Evolutionary conservation across 1,140 invertebrate genomes (phyloP).

Genomic region (Drosophila parabipectinata): DNA sequence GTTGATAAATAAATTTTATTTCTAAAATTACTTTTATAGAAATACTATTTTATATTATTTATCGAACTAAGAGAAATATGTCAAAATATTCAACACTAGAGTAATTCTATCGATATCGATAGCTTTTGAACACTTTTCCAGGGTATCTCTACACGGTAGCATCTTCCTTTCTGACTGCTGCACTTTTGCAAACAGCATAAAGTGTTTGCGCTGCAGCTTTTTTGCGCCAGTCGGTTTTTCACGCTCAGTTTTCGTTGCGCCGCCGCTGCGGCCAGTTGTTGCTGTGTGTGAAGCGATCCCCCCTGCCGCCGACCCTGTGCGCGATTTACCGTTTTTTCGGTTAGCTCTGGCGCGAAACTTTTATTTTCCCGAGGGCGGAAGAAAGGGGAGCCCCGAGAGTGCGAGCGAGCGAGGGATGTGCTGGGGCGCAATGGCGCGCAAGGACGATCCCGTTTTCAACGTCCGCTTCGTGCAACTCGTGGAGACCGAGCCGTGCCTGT

Average conservation of each 20-base stretch:
- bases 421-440: conserved; percentile 70
- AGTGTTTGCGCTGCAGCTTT: conserved; percentile 78
- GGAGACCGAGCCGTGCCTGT: conserved; percentile 70
- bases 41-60: too few species aligned
- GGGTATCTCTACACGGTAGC: not conserved
- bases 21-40: too few species aligned
- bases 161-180: conserved; percentile 7
- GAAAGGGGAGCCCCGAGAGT: conserved; percentile 1
- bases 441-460: conserved; percentile 83
- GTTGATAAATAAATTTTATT: too few species aligned
- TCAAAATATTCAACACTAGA: too few species aligned
- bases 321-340: not conserved
- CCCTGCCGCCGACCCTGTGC: conserved; percentile 2
- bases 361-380: not conserved
- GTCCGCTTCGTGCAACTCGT: conserved; percentile 80
- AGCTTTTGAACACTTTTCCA: not conserved
- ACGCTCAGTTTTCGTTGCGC: conserved; percentile 75
- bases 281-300: conserved; percentile 18
- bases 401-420: conserved; percentile 42
- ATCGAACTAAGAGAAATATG: too few species aligned
- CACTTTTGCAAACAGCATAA: conserved; percentile 56
- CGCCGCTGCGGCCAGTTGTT: conserved; percentile 72
- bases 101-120: not conserved
- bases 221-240: conserved; percentile 66
- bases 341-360: not conserved